Conservation (phyloP, 2,797 vertebrate genomes). For the Hydrolagus colliei region DNA sequence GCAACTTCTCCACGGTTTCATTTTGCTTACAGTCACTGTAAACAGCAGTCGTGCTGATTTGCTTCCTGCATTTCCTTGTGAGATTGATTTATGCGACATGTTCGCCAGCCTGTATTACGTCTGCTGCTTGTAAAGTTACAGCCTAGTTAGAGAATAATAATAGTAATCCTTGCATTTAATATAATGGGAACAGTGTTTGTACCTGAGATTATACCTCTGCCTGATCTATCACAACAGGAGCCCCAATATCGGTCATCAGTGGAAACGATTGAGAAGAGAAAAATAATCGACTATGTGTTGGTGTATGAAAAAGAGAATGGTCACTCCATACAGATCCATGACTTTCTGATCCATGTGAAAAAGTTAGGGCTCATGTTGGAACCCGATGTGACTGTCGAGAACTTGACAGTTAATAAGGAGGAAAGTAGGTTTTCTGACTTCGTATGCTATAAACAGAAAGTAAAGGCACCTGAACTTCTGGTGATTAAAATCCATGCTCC, state of each 20-base stretch:
- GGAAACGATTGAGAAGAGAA: not conserved
- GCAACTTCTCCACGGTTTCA: no score
- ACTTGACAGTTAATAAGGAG: not conserved
- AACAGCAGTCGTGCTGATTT: not conserved
- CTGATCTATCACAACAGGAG: no score
- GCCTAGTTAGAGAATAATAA: no score
- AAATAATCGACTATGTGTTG: not conserved
- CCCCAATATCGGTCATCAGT: not conserved
- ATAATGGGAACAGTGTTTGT: no score
- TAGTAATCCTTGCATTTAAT: no score
- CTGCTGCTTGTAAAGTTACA: no score
- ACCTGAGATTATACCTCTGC: no score
- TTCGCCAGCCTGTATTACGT: no score
- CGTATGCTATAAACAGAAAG: not conserved
- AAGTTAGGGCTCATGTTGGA: not conserved
- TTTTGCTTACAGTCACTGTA: no score
- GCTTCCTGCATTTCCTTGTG: no score
- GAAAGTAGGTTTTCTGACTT: not conserved
- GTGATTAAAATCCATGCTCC: conserved; percentile 9
- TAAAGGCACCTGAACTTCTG: not conserved
- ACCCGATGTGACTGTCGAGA: not conserved
- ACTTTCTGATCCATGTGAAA: not conserved
- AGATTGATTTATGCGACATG: no score
- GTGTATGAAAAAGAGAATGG: not conserved
- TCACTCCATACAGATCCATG: not conserved